Evolutionary conservation across 2,797 vertebrate species (phyloP), one percentile per base, ranked within the genome.

Genomic region (Hoplostethus mediterraneus): DNA sequence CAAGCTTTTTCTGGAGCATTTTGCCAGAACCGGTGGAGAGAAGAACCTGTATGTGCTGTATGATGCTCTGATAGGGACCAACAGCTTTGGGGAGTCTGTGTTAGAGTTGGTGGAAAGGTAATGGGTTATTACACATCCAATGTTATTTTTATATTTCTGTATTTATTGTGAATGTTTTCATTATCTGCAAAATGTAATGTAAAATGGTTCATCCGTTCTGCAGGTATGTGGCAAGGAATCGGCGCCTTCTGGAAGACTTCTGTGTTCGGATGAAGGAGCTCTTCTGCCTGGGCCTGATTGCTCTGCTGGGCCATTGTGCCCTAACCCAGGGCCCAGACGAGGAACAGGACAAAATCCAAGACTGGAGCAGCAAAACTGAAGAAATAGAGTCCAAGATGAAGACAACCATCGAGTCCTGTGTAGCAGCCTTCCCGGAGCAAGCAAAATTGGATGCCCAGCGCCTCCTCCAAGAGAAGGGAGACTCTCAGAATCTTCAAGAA

Each of bases 201-300:
- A 33, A 61, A 51, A 25, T 42, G 0, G 7, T 13, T 60, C 2
- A 0, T 57, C 2, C 70, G 2, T 74, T 63, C 67, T 83, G 52
- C 79, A 94, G 93, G 68, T 95, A 95, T 12, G 91, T 94, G 38
- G 87, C 63, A 2, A 88, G 87, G 49, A 94, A 82, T 83, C 91
- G 95, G 0, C 93, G 94, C 8, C 85, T 92, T 30, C 86, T 95
- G 70, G 95, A 95, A 3, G 93, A 95, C 25, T 95, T 94, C 86
- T 95, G 94, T 30, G 93, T 94, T 14, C 83, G 90, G 8, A 90
- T 95, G 91, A 95, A 95, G 83, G 93, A 95, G 81, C 93, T 95
- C 45, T 89, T 95, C 76, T 95, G 94, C 66, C 56, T 95, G 75
- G 95, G 95, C 14, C 71, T 95, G 68, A 95, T 95, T 3, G 88